phyloP scores from a whole-genome alignment of 2,113 vertebrate species.

The Micromys minutus region DNA sequence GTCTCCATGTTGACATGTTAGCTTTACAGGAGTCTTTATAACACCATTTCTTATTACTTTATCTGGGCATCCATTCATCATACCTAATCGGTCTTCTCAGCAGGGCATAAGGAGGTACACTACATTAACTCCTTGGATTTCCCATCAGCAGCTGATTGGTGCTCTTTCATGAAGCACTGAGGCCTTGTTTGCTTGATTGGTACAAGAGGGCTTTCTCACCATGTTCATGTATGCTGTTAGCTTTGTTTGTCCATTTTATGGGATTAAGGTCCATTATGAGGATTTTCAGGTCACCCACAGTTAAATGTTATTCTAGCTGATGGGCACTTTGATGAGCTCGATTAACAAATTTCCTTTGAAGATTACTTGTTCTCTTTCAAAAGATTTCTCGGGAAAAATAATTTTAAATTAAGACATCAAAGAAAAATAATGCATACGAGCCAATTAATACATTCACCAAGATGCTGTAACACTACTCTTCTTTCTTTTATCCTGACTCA shows the following conservation, averaged over 20 bases:
- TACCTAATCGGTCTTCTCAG: background rate
- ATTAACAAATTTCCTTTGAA: slow-evolving; percentile 63
- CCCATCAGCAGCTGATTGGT: background rate
- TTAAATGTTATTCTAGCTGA: slow-evolving; percentile 70
- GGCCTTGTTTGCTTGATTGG: background rate
- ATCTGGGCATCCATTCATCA: background rate
- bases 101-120: background rate
- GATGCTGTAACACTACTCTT: background rate
- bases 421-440: slow-evolving; percentile 49
- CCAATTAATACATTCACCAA: slow-evolving; percentile 55
- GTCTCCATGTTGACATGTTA: background rate
- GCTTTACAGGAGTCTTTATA: background rate
- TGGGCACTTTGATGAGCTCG: slow-evolving; percentile 69
- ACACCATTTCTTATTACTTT: background rate
- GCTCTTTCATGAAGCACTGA: background rate
- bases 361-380: slow-evolving; percentile 51
- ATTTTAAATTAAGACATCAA: slow-evolving; percentile 71
- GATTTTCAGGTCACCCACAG: slow-evolving; percentile 64
- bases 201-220: background rate
- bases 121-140: background rate
- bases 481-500: background rate
- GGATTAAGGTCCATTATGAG: slow-evolving; percentile 72
- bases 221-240: slow-evolving; percentile 23
- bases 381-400: slow-evolving; percentile 72
- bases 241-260: slow-evolving; percentile 69